Conservation (phyloP, 1,140 invertebrate species). For the Drosophila biarmipes region DNA sequence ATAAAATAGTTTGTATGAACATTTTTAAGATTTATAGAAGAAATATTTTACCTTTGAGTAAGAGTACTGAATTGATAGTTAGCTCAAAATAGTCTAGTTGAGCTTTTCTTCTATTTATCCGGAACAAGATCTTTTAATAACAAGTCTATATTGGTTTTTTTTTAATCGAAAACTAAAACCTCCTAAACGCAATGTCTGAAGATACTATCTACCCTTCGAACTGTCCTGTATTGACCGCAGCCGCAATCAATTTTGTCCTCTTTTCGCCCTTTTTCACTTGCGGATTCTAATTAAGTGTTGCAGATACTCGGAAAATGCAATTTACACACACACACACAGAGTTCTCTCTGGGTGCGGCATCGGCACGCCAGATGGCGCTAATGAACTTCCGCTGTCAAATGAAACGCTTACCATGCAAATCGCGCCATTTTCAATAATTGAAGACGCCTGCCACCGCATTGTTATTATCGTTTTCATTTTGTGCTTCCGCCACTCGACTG, state of each 20-base stretch:
- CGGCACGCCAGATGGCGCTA: constrained; percentile 49
- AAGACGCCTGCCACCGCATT: constrained; percentile 64
- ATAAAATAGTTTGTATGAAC: no score
- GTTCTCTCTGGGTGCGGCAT: not conserved
- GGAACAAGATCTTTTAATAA: no score
- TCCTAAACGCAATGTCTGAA: not conserved
- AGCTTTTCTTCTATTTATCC: no score
- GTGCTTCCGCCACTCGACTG: constrained; percentile 62
- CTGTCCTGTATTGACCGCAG: constrained; percentile 21
- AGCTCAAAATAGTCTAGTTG: no score
- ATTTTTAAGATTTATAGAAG: no score
- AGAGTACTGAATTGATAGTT: no score
- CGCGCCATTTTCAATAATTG: constrained; percentile 76
- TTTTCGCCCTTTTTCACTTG: constrained; percentile 27
- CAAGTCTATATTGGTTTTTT: no score
- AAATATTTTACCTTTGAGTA: no score
- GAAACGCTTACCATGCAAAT: constrained; percentile 78
- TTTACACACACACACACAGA: constrained; percentile 18
- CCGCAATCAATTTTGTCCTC: constrained; percentile 48
- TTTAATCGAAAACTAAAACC: no score
- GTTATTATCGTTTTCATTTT: constrained; percentile 81
- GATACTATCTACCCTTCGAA: constrained; percentile 2
- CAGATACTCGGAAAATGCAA: constrained; percentile 49
- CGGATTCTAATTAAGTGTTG: constrained; percentile 74
- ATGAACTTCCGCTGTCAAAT: constrained; percentile 79